Percentiles rank a stretch among this genome's conserved stretches.
Evolutionary conservation across 2,113 vertebrate species (phyloP).

Genomic region (Syngnathus scovelli): DNA sequence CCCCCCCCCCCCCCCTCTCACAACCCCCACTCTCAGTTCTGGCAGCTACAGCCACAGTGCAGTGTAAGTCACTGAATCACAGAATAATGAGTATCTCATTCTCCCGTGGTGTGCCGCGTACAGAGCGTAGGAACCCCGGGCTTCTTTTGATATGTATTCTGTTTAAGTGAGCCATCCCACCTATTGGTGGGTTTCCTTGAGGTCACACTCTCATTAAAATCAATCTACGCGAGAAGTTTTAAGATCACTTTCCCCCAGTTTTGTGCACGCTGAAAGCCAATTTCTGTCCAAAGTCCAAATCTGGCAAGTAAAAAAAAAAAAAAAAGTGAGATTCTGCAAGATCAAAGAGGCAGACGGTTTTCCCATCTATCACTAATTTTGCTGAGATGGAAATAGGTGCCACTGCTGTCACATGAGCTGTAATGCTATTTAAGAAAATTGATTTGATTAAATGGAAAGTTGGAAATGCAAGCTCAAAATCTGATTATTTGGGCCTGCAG

Average conservation of each 20-base stretch:
- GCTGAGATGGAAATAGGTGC: constrained; percentile 37
- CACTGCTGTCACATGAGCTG: constrained; percentile 16
- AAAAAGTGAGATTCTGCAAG: constrained; percentile 23
- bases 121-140: constrained; percentile 41
- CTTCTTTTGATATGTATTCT: constrained; percentile 55
- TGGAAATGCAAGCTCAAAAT: constrained; percentile 26
- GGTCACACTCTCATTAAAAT: constrained; percentile 56
- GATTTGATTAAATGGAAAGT: constrained; percentile 45
- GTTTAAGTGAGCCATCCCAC: constrained; percentile 49
- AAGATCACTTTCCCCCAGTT: constrained; percentile 45
- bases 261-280: constrained; percentile 4
- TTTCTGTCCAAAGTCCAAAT: constrained; percentile 34
- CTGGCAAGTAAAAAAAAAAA: constrained; percentile 5
- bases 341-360: constrained; percentile 42
- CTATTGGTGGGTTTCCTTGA: constrained; percentile 50
- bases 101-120: constrained; percentile 35
- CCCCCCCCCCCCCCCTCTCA: constrained; percentile 37
- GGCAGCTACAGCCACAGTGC: constrained; percentile 34
- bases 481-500: constrained; percentile 18
- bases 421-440: constrained; percentile 30
- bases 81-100: constrained; percentile 62
- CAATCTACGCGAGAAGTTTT: constrained; percentile 51
- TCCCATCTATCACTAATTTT: constrained; percentile 36
- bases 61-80: constrained; percentile 38
- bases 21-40: constrained; percentile 7